Evolutionary conservation across 2,797 vertebrate species (phyloP), one percentile per base, ranked within the genome.

Genomic region (Clarias laeviceps): DNA sequence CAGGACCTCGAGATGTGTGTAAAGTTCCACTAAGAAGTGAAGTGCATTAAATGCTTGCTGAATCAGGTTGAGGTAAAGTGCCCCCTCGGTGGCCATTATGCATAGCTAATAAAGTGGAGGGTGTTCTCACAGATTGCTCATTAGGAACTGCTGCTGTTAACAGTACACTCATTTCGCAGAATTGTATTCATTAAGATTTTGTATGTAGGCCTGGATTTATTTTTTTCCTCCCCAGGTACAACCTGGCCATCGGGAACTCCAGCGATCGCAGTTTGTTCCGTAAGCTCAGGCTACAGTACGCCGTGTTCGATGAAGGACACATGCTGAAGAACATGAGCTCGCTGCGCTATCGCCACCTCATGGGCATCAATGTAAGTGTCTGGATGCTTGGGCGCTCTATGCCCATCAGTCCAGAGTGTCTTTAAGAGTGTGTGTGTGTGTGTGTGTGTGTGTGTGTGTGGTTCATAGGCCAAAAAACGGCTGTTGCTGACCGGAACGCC

Each of bases 281-380:
- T 68, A 94, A 90, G 56, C 86, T 95, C 68, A 95, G 94, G 87
- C 93, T 97, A 76, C 93, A 96, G 89, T 95, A 96, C 29, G 94
- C 96, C 22, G 93, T 95, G 86, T 97, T 97, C 90, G 95, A 96
- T 90, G 94, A 95, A 92, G 95, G 95, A 74, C 95, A 96, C 79
- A 96, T 96, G 96, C 91, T 95, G 72, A 97, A 96, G 92, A 97
- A 96, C 89, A 97, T 96, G 94, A 96, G 93, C 86, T 96, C 96
- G 15, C 87, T 94, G 81, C 95, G 94, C 85, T 96, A 94, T 91
- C 93, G 95, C 91, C 95, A 95, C 87, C 95, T 97, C 83, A 96
- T 96, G 95, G 96, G 93, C 82, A 94, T 96, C 91, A 96, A 96
- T 79, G 94, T 96, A 93, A 61, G 7, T 29, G 15, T 8, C 78